Evolutionary conservation across 1,140 invertebrate species (phyloP), one percentile per base, ranked within the genome.

Genomic region (Lepidurus couesii): DNA sequence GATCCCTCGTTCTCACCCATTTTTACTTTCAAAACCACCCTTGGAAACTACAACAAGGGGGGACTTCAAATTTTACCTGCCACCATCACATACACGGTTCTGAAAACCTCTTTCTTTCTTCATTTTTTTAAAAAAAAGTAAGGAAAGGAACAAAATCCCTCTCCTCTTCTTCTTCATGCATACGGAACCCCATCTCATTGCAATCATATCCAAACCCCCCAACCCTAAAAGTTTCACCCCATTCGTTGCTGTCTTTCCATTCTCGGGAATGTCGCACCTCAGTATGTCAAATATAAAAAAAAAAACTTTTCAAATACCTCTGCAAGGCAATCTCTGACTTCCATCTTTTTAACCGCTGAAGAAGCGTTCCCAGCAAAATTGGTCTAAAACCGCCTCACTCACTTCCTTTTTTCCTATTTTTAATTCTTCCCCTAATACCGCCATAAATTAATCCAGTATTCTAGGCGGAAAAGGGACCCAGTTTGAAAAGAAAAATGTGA

Each of bases 1-100:
- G 16, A 13, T 65, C 16, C 53, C 53, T 65, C 53, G 13, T 65
- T 65, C 53, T 65, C 53, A 65, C n/a, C 53, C 53, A 65, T 65
- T 65, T 65, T 21, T n/a, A 13, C 21, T 65, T 65, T 65, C 53
- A 65, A 65, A 65, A 65, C 21, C 53, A 13, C 53, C 53, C 53
- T 16, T 65, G 53, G 53, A 65, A 16, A 65, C 53, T 65, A n/a
- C 53, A 13, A 65, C 16, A 13, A 65, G 21, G 53, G 53, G 47
- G 53, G 21, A 65, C 9, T 65, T 65, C 21, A 65, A 65, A 65
- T 65, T 16, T 21, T 65, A 65, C 53, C 53, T 65, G 53, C 6
- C 16, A 65, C 6, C 53, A 65, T 65, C 53, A 65, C 53, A 65
- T n/a, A 65, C 53, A 65, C 13, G 53, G 53, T 21, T 65, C 1